A percentile compares a stretch with the other conserved stretches of the same genome.
Evolutionary conservation across 2,113 vertebrate genomes (phyloP).

Genomic region (Tragelaphus imberbis): DNA sequence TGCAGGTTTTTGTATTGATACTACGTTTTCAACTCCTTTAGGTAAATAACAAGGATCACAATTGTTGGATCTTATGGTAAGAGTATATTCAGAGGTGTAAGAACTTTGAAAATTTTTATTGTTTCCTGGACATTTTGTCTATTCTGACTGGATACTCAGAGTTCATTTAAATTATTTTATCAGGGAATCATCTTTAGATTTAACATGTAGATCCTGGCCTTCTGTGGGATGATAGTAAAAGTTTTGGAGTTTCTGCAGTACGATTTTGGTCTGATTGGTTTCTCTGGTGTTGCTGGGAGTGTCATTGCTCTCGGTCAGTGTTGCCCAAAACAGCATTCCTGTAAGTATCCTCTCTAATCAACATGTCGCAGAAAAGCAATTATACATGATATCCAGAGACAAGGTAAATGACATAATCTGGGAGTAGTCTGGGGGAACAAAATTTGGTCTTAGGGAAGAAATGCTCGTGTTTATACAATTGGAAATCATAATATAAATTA

Average conservation of each 20-base stretch:
- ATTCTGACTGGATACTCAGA: not conserved
- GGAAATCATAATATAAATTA: not conserved
- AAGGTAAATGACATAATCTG: not conserved
- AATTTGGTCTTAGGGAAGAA: not conserved
- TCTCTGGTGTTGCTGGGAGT: not conserved
- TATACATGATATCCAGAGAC: not conserved
- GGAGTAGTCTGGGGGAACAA: not conserved
- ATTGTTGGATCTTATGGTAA: not conserved
- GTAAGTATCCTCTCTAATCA: not conserved
- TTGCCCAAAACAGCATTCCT: not conserved
- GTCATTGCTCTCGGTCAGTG: rapidly evolving
- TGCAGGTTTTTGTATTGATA: not conserved
- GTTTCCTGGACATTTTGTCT: not conserved
- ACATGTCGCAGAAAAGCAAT: not conserved
- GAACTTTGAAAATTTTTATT: not conserved
- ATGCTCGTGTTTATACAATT: not conserved
- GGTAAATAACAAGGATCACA: not conserved
- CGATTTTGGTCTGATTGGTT: not conserved
- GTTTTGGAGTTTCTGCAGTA: not conserved
- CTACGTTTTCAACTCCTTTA: not conserved
- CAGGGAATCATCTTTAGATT: not conserved
- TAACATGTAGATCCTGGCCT: not conserved
- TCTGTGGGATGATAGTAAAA: not conserved
- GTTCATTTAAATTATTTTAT: not conserved
- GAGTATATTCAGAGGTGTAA: not conserved